Evolutionary conservation across 2,113 vertebrate species (phyloP), one percentile per base, ranked within the genome.

Genomic region (Misgurnus anguillicaudatus): DNA sequence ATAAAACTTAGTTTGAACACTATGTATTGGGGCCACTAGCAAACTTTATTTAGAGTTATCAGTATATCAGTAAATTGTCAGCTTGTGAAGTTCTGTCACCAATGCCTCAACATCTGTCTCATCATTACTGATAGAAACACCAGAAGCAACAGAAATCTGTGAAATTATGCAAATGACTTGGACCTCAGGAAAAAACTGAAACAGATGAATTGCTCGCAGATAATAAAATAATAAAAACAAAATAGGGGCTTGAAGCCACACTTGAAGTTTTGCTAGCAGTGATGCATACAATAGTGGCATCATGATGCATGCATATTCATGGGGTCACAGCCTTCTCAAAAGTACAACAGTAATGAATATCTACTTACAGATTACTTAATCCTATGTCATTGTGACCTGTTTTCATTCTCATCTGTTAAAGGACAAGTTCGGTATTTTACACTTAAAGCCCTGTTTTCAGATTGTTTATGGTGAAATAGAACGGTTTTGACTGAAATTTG

Each of bases 211-310:
- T n/a, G 38, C 51, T 69, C 65, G 62, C 9, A 64, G 42, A 57
- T 75, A 78, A 63, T 17, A 41, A 7, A 55, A 48, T 5, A 64
- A 74, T 17, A 53, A 75, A 63, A 74, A 48, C 65, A 55, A n/a
- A 47, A 77, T 62, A 80, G 76, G 57, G 19, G 47, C 65, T 14
- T 42, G 41, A 14, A 80, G 72, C 7, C 11, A 24, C 36, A 68
- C 79, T 81, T 77, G 61, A 53, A 67, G 75, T 58, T 67, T 75
- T 78, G 75, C 42, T 62, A 68, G 24, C 17, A 72, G 47, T 75
- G 51, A 83, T 74, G 57, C 75, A 81, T 76, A 55, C 7, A 24
- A 24, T 47, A 19, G 57, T 51, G 55, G 31, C 41, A 55, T 80
- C 70, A 78, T 45, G 64, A 24, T 31, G 24, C 2, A 60, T 85